Percentiles rank a stretch among this genome's conserved stretches.
Evolutionary conservation across 2,113 vertebrate species (phyloP).

Genomic region (Hiodon alosoides): DNA sequence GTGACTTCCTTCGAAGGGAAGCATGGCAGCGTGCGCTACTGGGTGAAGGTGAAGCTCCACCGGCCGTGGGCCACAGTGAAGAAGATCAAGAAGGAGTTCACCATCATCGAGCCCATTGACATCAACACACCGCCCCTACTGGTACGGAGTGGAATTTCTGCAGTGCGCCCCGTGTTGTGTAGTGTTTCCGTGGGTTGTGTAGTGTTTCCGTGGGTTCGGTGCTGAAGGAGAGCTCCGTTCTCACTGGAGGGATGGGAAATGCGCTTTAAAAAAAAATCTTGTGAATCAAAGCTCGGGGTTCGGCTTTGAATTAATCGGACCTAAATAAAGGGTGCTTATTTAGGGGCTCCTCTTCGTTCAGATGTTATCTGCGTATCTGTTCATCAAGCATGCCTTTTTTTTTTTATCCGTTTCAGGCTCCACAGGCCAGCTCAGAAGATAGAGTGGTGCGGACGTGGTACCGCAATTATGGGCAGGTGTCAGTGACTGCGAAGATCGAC

Average conservation of each 20-base stretch:
- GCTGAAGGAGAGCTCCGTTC: no score
- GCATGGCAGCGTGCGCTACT: conserved; percentile 91
- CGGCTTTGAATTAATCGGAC: no score
- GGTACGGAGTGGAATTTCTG: conserved; percentile 58
- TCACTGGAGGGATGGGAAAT: no score
- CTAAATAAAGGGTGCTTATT: no score
- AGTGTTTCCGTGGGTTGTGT: no score
- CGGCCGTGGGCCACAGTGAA: conserved; percentile 76
- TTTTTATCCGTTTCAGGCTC: conserved; percentile 60
- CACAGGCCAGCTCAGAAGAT: conserved; percentile 87
- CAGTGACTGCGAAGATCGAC: conserved; percentile 86
- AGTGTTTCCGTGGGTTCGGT: no score
- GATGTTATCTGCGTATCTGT: no score
- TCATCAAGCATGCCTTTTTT: no score
- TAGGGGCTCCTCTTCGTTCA: no score
- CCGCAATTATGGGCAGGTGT: conserved; percentile 82
- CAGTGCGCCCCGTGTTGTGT: no score
- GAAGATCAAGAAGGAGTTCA: conserved; percentile 83
- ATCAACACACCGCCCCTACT: conserved; percentile 88
- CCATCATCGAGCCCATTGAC: conserved; percentile 89
- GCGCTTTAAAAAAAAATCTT: no score
- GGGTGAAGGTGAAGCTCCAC: conserved; percentile 89
- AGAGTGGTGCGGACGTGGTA: conserved; percentile 90
- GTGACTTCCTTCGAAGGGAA: conserved; percentile 95
- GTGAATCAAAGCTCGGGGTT: no score